These are phyloP conservation scores for Drosophila fungiperda DNA, from an alignment of 2,888 invertebrate species.

Conservation along the genomic window DNA sequence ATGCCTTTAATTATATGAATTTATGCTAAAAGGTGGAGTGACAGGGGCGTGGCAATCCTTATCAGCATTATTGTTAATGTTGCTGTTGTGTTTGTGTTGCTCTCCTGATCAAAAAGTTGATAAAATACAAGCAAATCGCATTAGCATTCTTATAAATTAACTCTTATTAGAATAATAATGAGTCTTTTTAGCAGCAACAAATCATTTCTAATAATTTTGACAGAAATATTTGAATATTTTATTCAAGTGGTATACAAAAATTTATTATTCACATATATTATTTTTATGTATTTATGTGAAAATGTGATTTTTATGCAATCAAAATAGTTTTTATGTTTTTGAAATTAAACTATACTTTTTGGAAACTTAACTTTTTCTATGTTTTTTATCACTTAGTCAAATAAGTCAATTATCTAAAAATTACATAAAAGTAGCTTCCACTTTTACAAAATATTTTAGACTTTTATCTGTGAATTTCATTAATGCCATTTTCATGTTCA, in stretches of 20 bases:
- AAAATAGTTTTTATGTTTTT: background rate
- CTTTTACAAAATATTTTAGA: too few relatives aligned
- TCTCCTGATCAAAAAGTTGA: conserved; percentile 37
- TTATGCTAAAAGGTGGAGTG: conserved; percentile 34
- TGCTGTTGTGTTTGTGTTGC: background rate
- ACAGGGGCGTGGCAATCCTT: conserved; percentile 23
- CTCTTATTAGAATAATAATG: conserved; percentile 8
- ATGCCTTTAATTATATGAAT: conserved; percentile 74
- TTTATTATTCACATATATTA: background rate
- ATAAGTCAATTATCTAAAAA: too few relatives aligned
- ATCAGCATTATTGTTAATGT: conserved; percentile 19
- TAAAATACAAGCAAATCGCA: conserved; percentile 14
- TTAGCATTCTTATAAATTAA: conserved; percentile 9
- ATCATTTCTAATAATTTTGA: background rate
- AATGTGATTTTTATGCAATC: background rate
- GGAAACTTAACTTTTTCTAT: background rate
- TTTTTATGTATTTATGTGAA: background rate
- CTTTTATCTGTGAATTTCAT: too few relatives aligned
- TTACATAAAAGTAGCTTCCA: too few relatives aligned
- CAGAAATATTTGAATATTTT: background rate
- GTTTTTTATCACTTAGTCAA: background rate
- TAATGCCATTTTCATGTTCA: too few relatives aligned
- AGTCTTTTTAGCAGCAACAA: background rate
- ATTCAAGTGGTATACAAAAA: background rate
- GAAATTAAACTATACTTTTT: background rate